Evolutionary conservation across 1,140 invertebrate species (phyloP).

Genomic region (Diprion similis): DNA sequence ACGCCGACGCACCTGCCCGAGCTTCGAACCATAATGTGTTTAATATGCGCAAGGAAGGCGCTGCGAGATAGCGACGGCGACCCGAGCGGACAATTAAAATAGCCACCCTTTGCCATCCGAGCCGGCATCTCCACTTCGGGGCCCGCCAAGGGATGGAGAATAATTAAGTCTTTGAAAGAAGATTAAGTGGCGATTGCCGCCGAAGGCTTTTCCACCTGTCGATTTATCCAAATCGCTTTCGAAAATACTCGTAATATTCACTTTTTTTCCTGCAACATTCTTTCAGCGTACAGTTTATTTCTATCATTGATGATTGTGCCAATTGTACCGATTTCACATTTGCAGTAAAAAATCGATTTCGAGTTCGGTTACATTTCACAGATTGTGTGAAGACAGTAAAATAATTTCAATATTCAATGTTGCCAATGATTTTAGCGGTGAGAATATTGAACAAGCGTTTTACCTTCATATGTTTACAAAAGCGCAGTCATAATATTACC

Average conservation of each 20-base stretch:
- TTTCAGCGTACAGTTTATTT: too few species aligned
- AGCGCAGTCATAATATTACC: too few species aligned
- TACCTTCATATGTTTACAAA: too few species aligned
- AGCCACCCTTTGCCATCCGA: conserved; percentile 13
- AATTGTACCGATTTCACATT: too few species aligned
- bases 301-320: too few species aligned
- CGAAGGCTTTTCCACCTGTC: conserved; percentile 6
- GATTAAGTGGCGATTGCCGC: conserved; percentile 10
- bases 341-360: too few species aligned
- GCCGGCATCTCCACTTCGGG: background rate
- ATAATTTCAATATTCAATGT: too few species aligned
- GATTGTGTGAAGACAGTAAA: too few species aligned
- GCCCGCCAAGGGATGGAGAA: conserved; percentile 14
- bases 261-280: too few species aligned
- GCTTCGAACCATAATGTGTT: conserved; percentile 11
- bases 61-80: background rate
- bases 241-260: background rate
- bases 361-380: too few species aligned
- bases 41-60: conserved; percentile 10
- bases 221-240: background rate
- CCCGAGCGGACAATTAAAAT: conserved; percentile 13
- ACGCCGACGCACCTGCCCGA: conserved; percentile 10
- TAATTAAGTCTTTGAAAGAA: conserved; percentile 10
- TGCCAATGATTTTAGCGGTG: too few species aligned
- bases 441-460: too few species aligned